Evolutionary conservation across 2,113 vertebrate species (phyloP).

Genomic region (Narcine bancroftii): DNA sequence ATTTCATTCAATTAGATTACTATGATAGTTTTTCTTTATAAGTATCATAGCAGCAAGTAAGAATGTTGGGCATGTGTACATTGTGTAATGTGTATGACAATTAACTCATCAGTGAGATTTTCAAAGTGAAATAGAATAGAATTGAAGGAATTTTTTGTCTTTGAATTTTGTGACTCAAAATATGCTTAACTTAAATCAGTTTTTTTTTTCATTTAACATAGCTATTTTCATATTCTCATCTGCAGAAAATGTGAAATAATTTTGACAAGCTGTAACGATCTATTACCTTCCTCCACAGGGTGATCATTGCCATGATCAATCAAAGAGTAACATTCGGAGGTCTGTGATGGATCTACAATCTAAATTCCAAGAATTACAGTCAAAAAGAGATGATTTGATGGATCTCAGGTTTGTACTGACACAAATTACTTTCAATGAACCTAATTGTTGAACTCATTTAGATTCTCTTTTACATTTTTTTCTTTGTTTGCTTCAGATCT

Average conservation of each 20-base stretch:
- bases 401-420: constrained; percentile 58
- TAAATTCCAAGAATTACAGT: constrained; percentile 55
- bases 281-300: constrained; percentile 45
- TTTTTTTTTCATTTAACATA: background rate
- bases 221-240: background rate
- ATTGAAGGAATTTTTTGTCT: background rate
- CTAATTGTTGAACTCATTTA: background rate
- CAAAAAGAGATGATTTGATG: constrained; percentile 54
- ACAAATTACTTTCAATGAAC: background rate
- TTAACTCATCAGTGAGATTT: background rate
- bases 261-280: no score
- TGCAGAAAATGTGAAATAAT: background rate
- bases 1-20: no score
- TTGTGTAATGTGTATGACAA: no score
- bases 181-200: background rate
- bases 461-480: background rate
- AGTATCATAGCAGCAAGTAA: no score
- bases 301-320: constrained; percentile 50
- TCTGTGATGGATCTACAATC: constrained; percentile 56
- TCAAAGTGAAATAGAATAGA: background rate
- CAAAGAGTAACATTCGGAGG: constrained; percentile 47
- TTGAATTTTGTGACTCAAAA: background rate
- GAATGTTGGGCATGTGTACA: no score
- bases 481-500: background rate
- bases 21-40: no score